These are phyloP conservation scores for Heteromormyrus szaboi DNA, from an alignment of 2,797 vertebrate genomes.

Conservation along the genomic window DNA sequence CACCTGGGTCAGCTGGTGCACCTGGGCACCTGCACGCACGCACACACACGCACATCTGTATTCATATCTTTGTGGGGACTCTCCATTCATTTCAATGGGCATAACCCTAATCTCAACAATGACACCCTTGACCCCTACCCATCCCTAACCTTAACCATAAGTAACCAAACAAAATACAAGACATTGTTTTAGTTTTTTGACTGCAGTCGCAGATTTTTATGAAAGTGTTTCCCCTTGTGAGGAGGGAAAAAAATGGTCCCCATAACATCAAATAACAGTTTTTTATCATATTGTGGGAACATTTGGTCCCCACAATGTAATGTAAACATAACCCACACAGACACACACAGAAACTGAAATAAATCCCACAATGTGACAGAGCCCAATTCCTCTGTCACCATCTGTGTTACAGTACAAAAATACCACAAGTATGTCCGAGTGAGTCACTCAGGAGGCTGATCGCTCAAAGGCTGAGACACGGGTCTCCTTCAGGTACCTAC, in stretches of 20 bases:
- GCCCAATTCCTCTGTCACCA: neutral
- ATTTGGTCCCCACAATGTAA: neutral
- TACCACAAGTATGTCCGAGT: neutral
- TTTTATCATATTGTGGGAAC: neutral
- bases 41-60: neutral
- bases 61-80: neutral
- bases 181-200: neutral
- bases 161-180: neutral
- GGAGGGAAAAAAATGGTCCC: neutral
- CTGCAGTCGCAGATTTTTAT: neutral
- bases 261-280: neutral
- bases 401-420: neutral
- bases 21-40: constrained; percentile 75
- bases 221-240: neutral
- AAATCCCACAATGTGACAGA: neutral
- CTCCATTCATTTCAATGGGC: neutral
- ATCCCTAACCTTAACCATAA: neutral
- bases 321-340: constrained; percentile 15
- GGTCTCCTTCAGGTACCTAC: neutral
- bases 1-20: constrained; percentile 93
- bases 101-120: neutral
- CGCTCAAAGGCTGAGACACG: neutral
- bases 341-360: constrained; percentile 4
- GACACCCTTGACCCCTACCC: neutral
- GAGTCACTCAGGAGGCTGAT: neutral